These are phyloP conservation scores for Calyptommatus sinebrachiatus DNA, from an alignment of 2,113 vertebrate species.

Conservation along the genomic window DNA sequence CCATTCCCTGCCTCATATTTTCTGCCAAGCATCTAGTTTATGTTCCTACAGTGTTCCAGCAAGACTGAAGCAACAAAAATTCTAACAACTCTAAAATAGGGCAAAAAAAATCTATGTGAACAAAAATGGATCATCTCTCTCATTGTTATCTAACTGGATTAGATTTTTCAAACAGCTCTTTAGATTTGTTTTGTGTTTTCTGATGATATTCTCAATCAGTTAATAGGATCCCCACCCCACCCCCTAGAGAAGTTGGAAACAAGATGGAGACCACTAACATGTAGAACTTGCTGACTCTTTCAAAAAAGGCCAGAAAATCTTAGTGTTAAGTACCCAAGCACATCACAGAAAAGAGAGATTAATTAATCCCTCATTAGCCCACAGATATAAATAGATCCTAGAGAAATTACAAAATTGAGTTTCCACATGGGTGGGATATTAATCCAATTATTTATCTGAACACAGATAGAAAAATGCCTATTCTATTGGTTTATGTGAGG, in stretches of 20 bases:
- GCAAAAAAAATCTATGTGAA: neutral
- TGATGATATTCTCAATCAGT: neutral
- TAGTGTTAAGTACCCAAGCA: constrained; percentile 5
- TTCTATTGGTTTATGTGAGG: neutral
- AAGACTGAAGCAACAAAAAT: neutral
- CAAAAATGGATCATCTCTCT: neutral
- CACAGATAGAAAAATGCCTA: neutral
- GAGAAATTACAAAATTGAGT: neutral
- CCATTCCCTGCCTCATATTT: neutral
- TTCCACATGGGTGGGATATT: neutral
- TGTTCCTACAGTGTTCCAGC: neutral
- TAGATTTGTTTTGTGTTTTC: neutral
- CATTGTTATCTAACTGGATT: neutral
- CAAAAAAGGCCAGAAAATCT: constrained; percentile 15
- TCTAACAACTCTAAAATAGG: neutral
- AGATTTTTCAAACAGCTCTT: neutral
- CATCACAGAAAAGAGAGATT: neutral
- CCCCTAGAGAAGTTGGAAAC: neutral
- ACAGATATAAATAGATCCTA: neutral
- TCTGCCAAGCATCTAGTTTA: neutral
- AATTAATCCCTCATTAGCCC: neutral
- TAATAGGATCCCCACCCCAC: neutral
- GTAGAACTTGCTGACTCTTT: neutral
- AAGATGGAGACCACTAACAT: constrained; percentile 1
- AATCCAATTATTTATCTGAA: neutral